These are phyloP conservation scores for Sminthopsis crassicaudata DNA, from an alignment of 2,113 vertebrate genomes.

Conservation along the genomic window DNA sequence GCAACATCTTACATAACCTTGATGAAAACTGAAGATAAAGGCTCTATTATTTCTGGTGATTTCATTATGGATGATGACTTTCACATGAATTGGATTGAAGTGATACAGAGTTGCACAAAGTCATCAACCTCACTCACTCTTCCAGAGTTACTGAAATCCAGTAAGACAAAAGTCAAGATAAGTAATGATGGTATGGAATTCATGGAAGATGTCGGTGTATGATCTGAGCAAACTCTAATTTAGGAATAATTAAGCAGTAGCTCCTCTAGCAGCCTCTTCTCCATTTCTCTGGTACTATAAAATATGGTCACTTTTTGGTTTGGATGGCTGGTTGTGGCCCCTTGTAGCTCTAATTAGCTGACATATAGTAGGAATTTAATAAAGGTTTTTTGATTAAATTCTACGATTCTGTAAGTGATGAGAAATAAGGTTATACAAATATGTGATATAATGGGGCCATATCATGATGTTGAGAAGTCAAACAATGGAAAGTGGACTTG, in stretches of 20 bases:
- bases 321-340: not conserved
- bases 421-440: fast-evolving
- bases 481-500: not conserved
- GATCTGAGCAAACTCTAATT: not conserved
- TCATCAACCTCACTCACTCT: not conserved
- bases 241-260: not conserved
- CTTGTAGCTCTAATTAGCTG: not conserved
- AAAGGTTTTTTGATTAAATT: not conserved
- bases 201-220: not conserved
- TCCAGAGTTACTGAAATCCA: not conserved
- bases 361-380: not conserved
- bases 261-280: not conserved
- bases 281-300: not conserved
- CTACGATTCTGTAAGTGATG: not conserved
- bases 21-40: not conserved
- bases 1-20: not conserved
- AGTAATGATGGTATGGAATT: not conserved
- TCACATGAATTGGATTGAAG: not conserved
- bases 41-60: not conserved
- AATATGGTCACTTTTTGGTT: not conserved
- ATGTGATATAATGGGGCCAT: too few species aligned
- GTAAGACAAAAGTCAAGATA: not conserved
- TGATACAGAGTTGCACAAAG: not conserved
- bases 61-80: not conserved
- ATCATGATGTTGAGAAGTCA: not conserved